Evolutionary conservation across 1,140 invertebrate genomes (phyloP), one percentile per base, ranked within the genome.

Genomic region (Drosophila sproati): DNA sequence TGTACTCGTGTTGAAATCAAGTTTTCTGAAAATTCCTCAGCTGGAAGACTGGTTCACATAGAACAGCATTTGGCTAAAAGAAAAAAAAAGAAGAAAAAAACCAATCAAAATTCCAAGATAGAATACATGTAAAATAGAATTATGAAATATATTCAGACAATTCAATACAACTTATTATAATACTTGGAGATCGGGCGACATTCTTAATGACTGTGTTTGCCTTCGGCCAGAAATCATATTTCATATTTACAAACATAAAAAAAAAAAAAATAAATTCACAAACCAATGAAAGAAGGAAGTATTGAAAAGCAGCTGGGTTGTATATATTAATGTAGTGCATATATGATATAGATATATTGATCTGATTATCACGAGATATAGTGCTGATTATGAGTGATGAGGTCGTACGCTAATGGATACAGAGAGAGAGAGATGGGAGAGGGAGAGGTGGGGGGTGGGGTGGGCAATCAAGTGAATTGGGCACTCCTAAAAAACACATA

Each of bases 201-300:
- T 20, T n/a, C 48, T 29, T 78, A 80, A 80, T 73, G 73, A 72
- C 52, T 78, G 51, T 54, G 74, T 85, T 86, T 73, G 82, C 82
- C 82, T 86, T 86, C 75, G 70, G 39, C 55, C 75, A 75, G 59
- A 82, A 75, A 86, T 75, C 61, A 70, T 72, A 57, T 85, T 78
- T 83, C 73, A 73, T 80, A 80, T 67, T 77, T 68, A 85, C 66
- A 85, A 60, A 72, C 71, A 61, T 78, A 10, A 41, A 34, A 31
- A 34, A 61, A 20, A n/a, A 43, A 37, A 47, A 45, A 2, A 47
- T n/a, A 48, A 3, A 41, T 29, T 7, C 4, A 56, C 12, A 39
- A 39, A 56, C 20, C 20, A 56, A 55, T 28, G 28, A 41, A 69
- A 54, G 47, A 66, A 72, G 69, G 69, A 72, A 72, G 69, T 72